phyloP scores from a whole-genome alignment of 2,797 vertebrate genomes.

The Argya squamiceps region DNA sequence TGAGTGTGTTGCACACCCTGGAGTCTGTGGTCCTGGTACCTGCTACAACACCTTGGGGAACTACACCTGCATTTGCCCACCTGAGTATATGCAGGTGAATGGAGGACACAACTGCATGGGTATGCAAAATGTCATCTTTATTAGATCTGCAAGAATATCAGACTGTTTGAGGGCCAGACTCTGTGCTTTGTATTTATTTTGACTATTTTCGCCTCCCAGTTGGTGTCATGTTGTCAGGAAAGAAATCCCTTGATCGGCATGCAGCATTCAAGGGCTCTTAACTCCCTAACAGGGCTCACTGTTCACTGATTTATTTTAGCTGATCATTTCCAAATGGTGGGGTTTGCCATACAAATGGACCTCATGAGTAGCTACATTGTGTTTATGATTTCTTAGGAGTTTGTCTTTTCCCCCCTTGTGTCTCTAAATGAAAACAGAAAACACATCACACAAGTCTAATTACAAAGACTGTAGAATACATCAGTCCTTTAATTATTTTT shows the following conservation, averaged over 20 bases:
- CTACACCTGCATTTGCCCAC: slow-evolving; percentile 83
- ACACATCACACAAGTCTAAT: not conserved
- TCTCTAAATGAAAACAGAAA: not conserved
- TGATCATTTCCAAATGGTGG: not conserved
- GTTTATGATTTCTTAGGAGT: not conserved
- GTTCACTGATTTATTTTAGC: not conserved
- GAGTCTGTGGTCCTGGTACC: slow-evolving; percentile 84
- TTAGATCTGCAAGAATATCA: not conserved
- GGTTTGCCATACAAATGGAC: not conserved
- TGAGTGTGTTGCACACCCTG: slow-evolving; percentile 81
- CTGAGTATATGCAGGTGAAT: slow-evolving; percentile 83
- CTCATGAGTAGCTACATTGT: not conserved
- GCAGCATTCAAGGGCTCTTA: not conserved
- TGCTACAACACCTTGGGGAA: slow-evolving; percentile 88
- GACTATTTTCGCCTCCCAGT: not conserved
- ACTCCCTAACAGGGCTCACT: not conserved
- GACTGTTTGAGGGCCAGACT: not conserved
- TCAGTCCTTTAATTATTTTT: not conserved
- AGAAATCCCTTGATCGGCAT: not conserved
- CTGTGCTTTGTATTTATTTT: not conserved
- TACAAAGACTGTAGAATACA: not conserved
- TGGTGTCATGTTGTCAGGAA: not conserved
- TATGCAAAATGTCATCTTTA: slow-evolving; percentile 43
- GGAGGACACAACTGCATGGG: slow-evolving; percentile 84
- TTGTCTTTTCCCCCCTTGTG: not conserved